phyloP scores from a whole-genome alignment of 92 coral and sea anemone species.

The Palythoa caribaeorum region DNA sequence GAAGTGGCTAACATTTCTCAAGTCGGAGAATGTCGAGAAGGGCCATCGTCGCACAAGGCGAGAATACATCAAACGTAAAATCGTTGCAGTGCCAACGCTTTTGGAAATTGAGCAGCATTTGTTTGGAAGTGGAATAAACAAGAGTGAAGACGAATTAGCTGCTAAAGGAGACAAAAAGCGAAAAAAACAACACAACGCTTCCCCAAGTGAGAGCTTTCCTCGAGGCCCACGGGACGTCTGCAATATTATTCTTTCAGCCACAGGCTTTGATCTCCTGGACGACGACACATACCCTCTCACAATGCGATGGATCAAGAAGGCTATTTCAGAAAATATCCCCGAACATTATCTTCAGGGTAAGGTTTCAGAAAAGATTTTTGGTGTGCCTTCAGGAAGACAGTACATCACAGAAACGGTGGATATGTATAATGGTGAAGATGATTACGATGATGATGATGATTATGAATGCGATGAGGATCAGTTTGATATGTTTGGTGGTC shows the following conservation, averaged over 20 bases:
- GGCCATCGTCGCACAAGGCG: conserved; percentile 13
- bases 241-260: not conserved
- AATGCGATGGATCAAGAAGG: not conserved
- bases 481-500: not conserved
- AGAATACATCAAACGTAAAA: conserved; percentile 8
- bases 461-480: not conserved
- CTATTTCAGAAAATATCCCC: not conserved
- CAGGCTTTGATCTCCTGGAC: not conserved
- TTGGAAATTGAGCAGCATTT: not conserved
- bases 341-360: not conserved
- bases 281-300: not conserved
- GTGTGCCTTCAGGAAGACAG: not conserved
- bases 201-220: not conserved
- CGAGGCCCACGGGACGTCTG: not conserved
- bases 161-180: not conserved
- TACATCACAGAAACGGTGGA: conserved; percentile 5
- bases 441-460: conserved; percentile 4
- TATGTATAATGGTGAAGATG: not conserved
- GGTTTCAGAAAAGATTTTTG: not conserved
- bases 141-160: not conserved
- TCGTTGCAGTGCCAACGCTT: conserved; percentile 5
- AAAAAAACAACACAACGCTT: not conserved
- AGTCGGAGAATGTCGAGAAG: conserved; percentile 2
- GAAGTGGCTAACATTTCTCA: not conserved
- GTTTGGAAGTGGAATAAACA: not conserved